Conservation (phyloP, 2,888 invertebrate species). For the Drosophila formosana region DNA sequence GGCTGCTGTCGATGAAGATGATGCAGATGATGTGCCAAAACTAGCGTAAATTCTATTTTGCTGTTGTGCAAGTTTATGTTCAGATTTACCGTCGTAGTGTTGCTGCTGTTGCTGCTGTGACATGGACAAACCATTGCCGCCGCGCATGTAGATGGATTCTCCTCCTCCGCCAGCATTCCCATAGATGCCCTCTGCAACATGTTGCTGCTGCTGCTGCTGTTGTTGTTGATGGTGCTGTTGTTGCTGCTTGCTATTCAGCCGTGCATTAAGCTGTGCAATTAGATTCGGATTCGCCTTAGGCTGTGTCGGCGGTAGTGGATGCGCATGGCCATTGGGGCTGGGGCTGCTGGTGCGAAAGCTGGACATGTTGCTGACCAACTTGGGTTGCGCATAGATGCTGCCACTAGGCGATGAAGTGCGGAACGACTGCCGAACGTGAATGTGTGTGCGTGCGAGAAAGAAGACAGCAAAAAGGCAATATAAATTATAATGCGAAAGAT, state of each 20-base stretch:
- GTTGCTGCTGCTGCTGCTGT: slow-evolving; percentile 34
- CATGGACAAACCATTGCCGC: slow-evolving; percentile 62
- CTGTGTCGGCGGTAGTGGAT: slow-evolving; percentile 80
- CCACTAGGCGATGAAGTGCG: slow-evolving; percentile 84
- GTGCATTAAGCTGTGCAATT: slow-evolving; percentile 85
- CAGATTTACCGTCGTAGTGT: slow-evolving; percentile 85
- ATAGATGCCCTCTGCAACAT: slow-evolving; percentile 77
- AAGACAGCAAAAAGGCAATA: slow-evolving; percentile 39
- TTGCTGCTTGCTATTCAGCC: slow-evolving; percentile 82
- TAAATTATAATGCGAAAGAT: slow-evolving; percentile 54
- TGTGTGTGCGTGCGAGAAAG: slow-evolving; percentile 25
- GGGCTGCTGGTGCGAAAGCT: slow-evolving; percentile 85
- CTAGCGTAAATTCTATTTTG: slow-evolving; percentile 84
- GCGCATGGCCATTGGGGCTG: slow-evolving; percentile 81
- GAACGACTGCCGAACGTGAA: slow-evolving; percentile 77
- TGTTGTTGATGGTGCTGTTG: slow-evolving; percentile 71
- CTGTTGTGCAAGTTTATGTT: slow-evolving; percentile 70
- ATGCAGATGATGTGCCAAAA: slow-evolving; percentile 76
- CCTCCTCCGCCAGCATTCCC: slow-evolving; percentile 70
- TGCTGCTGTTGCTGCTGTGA: slow-evolving; percentile 81
- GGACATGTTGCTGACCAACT: slow-evolving; percentile 84
- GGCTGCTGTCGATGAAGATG: slow-evolving; percentile 80
- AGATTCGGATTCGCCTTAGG: slow-evolving; percentile 85
- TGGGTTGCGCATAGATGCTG: slow-evolving; percentile 85
- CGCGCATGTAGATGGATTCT: slow-evolving; percentile 69